Evolutionary conservation across 2,888 invertebrate genomes (phyloP), one percentile per base, ranked within the genome.

Genomic region (Dryobotodes eremita): DNA sequence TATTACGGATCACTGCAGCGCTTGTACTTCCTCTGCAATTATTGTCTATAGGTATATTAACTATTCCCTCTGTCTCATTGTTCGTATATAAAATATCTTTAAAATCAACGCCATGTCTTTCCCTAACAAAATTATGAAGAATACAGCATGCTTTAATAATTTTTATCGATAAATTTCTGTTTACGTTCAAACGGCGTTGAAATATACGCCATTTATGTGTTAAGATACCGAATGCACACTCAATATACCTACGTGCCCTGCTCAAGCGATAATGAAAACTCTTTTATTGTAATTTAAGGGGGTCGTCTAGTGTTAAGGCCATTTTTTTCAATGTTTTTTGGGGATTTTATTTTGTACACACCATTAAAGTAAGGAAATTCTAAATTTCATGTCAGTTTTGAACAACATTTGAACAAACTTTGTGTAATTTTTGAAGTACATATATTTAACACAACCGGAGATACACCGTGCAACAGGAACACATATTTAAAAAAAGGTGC

Each of bases 201-300:
- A 65, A 73, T 53, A 65, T 64, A 73, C 73, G 73, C 73, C 73
- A 65, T 64, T 74, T 74, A 74, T 64, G 62, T 74, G 74, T 74
- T 66, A 74, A 66, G 11, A 75, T 75, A 66, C 68, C 74, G 57
- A 75, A 71, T 46, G 46, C 71, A 46, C 71, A 71, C 26, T 71
- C 71, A 71, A 46, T 71, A 75, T 75, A 69, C 50, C 75, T 75
- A 59, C 75, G 55, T 75, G 69, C 61, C 59, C 75, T 68, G 46
- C 69, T 69, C 75, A 75, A 75, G 59, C 79, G 80, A 72, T 77
- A 80, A 70, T 80, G 17, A 80, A 80, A 69, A 77, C 48, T 73
- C 72, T 77, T 77, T 80, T 59, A 71, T 26, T 59, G 59, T 71
- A 71, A 71, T 71, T 71, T 62, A 78, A 57, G 69, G n/a, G n/a